Evolutionary conservation across 2,888 invertebrate genomes (phyloP).

Genomic region (Acanthococcus lagerstroemiae): DNA sequence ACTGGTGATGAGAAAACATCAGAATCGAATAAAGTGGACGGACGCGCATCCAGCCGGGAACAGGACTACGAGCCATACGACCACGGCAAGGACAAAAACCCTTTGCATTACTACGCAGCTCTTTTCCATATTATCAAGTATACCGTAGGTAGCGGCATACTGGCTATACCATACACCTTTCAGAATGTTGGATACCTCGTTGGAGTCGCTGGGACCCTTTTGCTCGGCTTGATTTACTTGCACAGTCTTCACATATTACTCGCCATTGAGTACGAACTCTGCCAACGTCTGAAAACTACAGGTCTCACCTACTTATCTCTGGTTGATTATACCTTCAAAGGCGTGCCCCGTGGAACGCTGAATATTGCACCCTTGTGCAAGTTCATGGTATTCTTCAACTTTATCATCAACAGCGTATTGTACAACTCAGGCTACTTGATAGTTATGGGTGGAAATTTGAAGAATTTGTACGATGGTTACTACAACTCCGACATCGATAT

Average conservation of each 20-base stretch:
- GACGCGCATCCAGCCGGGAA: too few relatives aligned
- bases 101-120: neutral
- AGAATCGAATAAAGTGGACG: too few relatives aligned
- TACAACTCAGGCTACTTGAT: neutral
- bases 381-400: constrained; percentile 1
- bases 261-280: constrained; percentile 10
- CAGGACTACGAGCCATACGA: constrained; percentile 15
- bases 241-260: constrained; percentile 2
- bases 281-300: neutral
- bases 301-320: constrained; percentile 4
- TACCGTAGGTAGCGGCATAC: constrained; percentile 6
- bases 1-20: too few relatives aligned
- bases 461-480: neutral
- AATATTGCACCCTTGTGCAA: neutral
- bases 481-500: neutral
- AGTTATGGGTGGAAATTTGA: constrained; percentile 1
- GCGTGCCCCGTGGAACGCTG: neutral
- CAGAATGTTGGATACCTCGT: constrained; percentile 5
- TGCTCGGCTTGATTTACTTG: neutral
- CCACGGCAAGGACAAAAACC: neutral
- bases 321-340: neutral
- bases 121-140: constrained; percentile 1
- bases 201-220: neutral
- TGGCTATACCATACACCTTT: constrained; percentile 8
- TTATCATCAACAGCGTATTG: neutral